Evolutionary conservation across 2,113 vertebrate genomes (phyloP).

Genomic region (Clarias macrocephalus): DNA sequence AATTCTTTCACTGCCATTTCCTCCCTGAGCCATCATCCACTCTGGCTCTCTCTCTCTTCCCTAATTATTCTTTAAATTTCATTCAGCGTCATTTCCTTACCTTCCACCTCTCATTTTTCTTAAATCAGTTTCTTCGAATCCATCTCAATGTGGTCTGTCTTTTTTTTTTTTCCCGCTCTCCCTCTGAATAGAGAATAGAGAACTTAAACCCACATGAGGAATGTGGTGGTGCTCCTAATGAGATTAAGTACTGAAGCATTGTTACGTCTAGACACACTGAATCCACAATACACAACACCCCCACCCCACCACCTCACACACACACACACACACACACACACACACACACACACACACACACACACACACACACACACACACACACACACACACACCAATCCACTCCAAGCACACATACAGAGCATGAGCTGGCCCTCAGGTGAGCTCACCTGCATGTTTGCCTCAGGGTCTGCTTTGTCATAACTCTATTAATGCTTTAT

Average conservation of each 20-base stretch:
- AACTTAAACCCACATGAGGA: constrained; percentile 57
- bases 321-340: background rate
- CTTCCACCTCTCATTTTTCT: background rate
- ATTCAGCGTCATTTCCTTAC: background rate
- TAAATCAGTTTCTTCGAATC: background rate
- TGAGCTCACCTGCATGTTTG: constrained; percentile 65
- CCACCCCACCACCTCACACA: background rate
- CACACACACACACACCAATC: background rate
- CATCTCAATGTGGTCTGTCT: background rate
- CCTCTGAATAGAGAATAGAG: constrained; percentile 66
- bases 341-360: constrained; percentile 59
- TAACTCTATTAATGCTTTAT: constrained; percentile 71
- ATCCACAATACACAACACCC: constrained; percentile 74
- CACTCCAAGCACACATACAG: constrained; percentile 17
- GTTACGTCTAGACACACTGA: constrained; percentile 70
- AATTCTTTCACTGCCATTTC: constrained; percentile 21
- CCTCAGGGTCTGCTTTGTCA: constrained; percentile 46
- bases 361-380: background rate
- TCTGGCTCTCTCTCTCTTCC: background rate
- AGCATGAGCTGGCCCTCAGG: constrained; percentile 56
- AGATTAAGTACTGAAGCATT: constrained; percentile 69
- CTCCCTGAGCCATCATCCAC: background rate
- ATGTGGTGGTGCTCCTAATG: constrained; percentile 67
- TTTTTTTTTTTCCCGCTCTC: constrained; percentile 17
- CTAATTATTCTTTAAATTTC: constrained; percentile 4